A percentile compares a stretch with the other conserved stretches of the same genome.
Evolutionary conservation across 1,140 invertebrate species (phyloP).

Genomic region (Chironomus tepperi): DNA sequence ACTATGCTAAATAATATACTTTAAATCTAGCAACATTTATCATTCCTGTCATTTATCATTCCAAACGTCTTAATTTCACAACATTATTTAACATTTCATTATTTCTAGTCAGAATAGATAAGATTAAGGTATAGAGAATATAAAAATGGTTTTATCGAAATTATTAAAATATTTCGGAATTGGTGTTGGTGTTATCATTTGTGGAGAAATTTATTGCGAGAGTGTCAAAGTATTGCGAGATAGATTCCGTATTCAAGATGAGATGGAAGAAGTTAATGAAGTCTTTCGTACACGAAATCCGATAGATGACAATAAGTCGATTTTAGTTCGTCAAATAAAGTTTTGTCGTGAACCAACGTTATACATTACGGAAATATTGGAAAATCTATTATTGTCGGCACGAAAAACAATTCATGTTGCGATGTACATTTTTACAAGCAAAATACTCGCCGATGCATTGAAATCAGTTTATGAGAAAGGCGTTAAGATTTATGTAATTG

Average conservation of each 20-base stretch:
- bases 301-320: neutral
- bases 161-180: neutral
- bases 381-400: neutral
- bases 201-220: neutral
- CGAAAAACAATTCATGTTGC: slow-evolving; percentile 10
- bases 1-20: too few relatives aligned
- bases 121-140: too few relatives aligned
- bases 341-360: neutral
- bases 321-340: neutral
- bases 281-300: neutral
- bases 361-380: neutral
- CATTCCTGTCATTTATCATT: too few relatives aligned
- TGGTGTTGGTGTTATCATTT: neutral
- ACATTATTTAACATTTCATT: too few relatives aligned
- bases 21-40: too few relatives aligned
- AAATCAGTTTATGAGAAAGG: neutral
- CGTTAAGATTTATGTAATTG: neutral
- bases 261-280: neutral
- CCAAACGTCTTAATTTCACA: too few relatives aligned
- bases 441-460: neutral
- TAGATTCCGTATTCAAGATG: neutral
- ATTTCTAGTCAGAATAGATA: too few relatives aligned
- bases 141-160: neutral
- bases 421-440: neutral
- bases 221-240: neutral